Evolutionary conservation across 1,140 invertebrate genomes (phyloP).

Genomic region (Philopotamus ludificatus): DNA sequence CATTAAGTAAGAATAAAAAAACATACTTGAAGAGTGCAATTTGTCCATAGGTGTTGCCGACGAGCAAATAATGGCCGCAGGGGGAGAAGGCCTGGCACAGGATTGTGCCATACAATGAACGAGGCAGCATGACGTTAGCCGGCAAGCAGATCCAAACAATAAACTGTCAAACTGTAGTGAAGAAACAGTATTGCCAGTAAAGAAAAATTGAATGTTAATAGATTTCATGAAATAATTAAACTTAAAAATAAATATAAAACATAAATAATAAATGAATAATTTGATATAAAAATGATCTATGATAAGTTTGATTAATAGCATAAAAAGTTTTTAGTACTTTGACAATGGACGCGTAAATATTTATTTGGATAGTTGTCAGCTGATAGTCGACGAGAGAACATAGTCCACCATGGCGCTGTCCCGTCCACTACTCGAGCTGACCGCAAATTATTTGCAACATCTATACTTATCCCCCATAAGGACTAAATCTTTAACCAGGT

Average conservation of each 20-base stretch:
- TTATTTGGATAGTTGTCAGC: too few species aligned
- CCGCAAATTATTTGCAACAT: conserved; percentile 67
- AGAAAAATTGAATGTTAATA: background rate
- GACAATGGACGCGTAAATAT: too few species aligned
- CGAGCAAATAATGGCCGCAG: conserved; percentile 77
- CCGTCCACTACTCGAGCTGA: conserved; percentile 65
- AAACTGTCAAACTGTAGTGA: background rate
- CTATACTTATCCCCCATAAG: conserved; percentile 67
- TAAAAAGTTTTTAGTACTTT: background rate
- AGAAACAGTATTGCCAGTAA: background rate
- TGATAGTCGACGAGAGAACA: too few species aligned
- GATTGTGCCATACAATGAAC: conserved; percentile 72
- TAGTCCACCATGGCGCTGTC: conserved; percentile 75
- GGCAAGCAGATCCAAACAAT: background rate
- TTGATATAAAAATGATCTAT: background rate
- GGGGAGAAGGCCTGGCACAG: conserved; percentile 77
- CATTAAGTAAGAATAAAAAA: too few species aligned
- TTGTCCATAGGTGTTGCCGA: conserved; percentile 81
- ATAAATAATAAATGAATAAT: background rate
- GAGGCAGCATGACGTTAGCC: conserved; percentile 48
- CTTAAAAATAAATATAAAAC: background rate
- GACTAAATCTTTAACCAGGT: conserved; percentile 72
- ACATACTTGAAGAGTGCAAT: conserved; percentile 81
- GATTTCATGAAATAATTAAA: background rate
- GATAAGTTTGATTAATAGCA: too few species aligned